These are phyloP conservation scores for Pampusana beccarii DNA, from an alignment of 2,113 vertebrate species.

Conservation along the genomic window DNA sequence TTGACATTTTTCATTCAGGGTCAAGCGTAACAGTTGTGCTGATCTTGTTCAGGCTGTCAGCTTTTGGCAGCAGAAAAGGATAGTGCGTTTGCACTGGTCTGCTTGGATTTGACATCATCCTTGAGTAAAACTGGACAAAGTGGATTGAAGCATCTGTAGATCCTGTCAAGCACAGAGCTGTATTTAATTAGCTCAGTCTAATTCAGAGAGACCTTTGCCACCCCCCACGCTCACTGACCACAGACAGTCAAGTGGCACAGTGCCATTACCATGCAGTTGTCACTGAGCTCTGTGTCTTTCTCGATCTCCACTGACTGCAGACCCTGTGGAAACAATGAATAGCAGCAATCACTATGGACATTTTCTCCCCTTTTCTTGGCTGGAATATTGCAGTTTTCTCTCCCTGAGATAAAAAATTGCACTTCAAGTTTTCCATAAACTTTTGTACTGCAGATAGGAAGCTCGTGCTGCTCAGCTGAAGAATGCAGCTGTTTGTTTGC, in stretches of 20 bases:
- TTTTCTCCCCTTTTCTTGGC: neutral
- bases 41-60: neutral
- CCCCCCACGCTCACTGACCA: neutral
- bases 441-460: neutral
- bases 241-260: neutral
- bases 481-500: neutral
- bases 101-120: neutral
- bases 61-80: neutral
- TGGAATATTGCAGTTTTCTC: neutral
- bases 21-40: neutral
- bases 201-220: constrained; percentile 18
- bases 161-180: neutral
- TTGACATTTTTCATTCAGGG: neutral
- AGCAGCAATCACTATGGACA: neutral
- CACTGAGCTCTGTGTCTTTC: neutral
- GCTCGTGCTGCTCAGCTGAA: neutral
- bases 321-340: neutral
- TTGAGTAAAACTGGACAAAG: neutral
- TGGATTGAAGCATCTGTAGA: neutral
- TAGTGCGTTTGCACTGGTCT: fast-evolving
- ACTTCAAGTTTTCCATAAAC: neutral
- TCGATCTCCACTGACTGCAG: neutral
- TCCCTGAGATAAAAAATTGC: neutral
- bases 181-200: constrained; percentile 46
- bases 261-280: neutral